Evolutionary conservation across 2,797 vertebrate genomes (phyloP).

Genomic region (Megaceryle alcyon): DNA sequence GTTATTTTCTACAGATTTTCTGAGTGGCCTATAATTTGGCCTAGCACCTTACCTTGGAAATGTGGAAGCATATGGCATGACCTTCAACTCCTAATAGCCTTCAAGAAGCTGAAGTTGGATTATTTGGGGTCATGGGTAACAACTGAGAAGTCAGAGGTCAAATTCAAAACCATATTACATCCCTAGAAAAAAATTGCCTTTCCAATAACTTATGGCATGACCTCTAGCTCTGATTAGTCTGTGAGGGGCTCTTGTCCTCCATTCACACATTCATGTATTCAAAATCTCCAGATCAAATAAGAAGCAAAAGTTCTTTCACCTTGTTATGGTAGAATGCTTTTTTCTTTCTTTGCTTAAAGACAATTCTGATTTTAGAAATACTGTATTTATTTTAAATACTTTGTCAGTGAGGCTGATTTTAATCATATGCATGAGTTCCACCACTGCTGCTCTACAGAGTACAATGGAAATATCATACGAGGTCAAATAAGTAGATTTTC

Average conservation of each 20-base stretch:
- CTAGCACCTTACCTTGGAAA: constrained; percentile 57
- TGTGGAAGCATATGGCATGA: constrained; percentile 26
- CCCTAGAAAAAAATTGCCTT: constrained; percentile 60
- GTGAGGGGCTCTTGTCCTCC: constrained; percentile 23
- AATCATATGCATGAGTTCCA: constrained; percentile 31
- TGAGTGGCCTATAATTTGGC: constrained; percentile 43
- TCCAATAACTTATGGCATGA: constrained; percentile 45
- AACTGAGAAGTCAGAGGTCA: constrained; percentile 58
- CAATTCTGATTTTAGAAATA: neutral
- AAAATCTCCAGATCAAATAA: neutral
- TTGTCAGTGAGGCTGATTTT: constrained; percentile 10
- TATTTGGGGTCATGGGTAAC: constrained; percentile 53
- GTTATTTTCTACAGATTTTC: constrained; percentile 61
- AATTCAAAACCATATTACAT: constrained; percentile 58
- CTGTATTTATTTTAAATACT: neutral
- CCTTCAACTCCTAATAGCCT: constrained; percentile 54
- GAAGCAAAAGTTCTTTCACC: constrained; percentile 19
- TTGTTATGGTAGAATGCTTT: neutral
- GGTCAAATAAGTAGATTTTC: constrained; percentile 34
- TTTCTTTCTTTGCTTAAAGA: neutral
- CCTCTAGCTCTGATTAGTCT: constrained; percentile 35
- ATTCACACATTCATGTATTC: constrained; percentile 67
- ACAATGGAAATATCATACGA: neutral
- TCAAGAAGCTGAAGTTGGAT: constrained; percentile 60
- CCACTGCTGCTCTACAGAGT: neutral